Conservation (phyloP, 2,888 invertebrate species). For the Teinopalpus imperialis region DNA sequence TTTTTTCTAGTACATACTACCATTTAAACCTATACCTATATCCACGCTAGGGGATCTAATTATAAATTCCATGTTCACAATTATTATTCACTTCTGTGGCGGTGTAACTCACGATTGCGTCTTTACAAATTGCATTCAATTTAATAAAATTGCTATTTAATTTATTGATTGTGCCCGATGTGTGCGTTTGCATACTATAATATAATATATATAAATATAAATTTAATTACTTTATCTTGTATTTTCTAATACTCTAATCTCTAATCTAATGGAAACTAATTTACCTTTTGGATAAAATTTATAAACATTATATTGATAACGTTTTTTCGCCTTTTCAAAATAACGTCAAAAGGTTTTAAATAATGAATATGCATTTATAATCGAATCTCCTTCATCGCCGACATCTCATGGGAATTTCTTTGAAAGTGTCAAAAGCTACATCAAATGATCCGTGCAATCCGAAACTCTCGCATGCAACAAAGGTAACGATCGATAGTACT, state of each 20-base stretch:
- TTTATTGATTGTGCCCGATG: constrained; percentile 22
- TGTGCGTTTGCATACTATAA: constrained; percentile 7
- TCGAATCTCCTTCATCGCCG: background rate
- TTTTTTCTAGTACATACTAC: too few relatives aligned
- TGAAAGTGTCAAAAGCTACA: constrained; percentile 57
- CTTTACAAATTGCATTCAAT: constrained; percentile 12
- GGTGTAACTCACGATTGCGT: constrained; percentile 10
- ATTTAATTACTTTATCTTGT: too few relatives aligned
- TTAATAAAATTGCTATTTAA: constrained; percentile 21
- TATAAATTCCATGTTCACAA: constrained; percentile 10
- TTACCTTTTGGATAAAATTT: background rate
- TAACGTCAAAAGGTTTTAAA: too few relatives aligned
- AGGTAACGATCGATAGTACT: constrained; percentile 41
- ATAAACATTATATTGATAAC: too few relatives aligned
- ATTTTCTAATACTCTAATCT: too few relatives aligned
- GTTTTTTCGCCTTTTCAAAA: background rate
- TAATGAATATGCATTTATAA: background rate
- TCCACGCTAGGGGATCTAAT: constrained; percentile 18
- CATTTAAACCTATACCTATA: too few relatives aligned
- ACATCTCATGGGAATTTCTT: constrained; percentile 56
- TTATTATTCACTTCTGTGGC: constrained; percentile 18
- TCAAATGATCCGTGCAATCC: constrained; percentile 65
- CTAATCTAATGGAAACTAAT: too few relatives aligned
- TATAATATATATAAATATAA: too few relatives aligned
- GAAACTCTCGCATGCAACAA: constrained; percentile 53